Evolutionary conservation across 1,140 invertebrate genomes (phyloP).

Genomic region (Manduca sexta): DNA sequence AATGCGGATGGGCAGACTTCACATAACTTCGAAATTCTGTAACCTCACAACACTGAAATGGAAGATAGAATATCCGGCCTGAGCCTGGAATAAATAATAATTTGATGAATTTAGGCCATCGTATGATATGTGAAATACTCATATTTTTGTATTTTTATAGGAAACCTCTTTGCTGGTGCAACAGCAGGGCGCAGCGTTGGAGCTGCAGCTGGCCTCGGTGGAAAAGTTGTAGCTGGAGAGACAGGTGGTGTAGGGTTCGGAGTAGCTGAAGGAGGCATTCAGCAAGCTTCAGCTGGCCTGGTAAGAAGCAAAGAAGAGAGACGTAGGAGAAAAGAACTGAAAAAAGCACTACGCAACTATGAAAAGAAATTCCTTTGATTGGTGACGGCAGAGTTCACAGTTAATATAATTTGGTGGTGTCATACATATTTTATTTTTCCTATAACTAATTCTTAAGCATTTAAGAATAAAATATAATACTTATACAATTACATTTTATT

Average conservation of each 20-base stretch:
- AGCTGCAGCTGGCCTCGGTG: constrained; percentile 58
- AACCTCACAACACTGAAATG: too few species aligned
- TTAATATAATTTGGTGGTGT: constrained; percentile 4
- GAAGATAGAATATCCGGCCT: too few species aligned
- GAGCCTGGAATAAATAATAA: too few species aligned
- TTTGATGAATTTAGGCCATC: too few species aligned
- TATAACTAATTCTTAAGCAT: neutral
- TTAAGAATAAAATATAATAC: neutral
- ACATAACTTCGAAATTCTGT: too few species aligned
- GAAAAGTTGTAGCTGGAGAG: constrained; percentile 35
- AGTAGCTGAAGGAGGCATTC: constrained; percentile 42
- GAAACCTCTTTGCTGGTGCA: constrained; percentile 63
- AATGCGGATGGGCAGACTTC: too few species aligned
- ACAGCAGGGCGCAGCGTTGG: constrained; percentile 62
- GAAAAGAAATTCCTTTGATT: constrained; percentile 20
- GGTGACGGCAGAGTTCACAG: constrained; percentile 10
- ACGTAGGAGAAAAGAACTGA: constrained; percentile 31
- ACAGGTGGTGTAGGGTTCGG: constrained; percentile 44
- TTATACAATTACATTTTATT: constrained; percentile 2
- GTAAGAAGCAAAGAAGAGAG: constrained; percentile 54
- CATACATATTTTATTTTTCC: neutral
- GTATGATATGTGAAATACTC: too few species aligned
- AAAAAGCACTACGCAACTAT: constrained; percentile 22
- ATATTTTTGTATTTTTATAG: constrained; percentile 32
- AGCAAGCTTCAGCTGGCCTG: constrained; percentile 42